Evolutionary conservation across 2,113 vertebrate species (phyloP), one percentile per base, ranked within the genome.

Genomic region (Cairina moschata): DNA sequence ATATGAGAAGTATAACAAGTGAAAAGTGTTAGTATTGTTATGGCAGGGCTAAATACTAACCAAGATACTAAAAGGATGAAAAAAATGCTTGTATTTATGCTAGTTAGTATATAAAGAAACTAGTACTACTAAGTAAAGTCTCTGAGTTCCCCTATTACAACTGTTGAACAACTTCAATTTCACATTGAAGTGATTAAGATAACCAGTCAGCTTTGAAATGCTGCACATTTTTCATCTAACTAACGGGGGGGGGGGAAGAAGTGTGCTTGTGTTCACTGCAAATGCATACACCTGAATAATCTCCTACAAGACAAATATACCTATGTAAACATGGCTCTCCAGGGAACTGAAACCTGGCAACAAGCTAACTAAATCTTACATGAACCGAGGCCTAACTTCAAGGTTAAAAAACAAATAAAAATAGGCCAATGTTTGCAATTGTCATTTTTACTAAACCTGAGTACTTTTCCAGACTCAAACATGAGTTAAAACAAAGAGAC

Each of bases 121-220:
- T 17, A 76, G 21, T 46, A 44, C 11, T 50, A 58, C 55, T 75
- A 65, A 38, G 75, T 62, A 56, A 34, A 65, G 38, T 18, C 42
- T 82, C 34, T 1, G 5, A 78, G 34, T 48, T 90, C 8, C 28
- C 60, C 55, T 76, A 73, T 25, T 82, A 31, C 29, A 73, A 87
- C 17, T 73, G 44, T 32, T 85, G 73, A 91, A 66, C 56, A 91
- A 76, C 34, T 76, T 65, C 54, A 72, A 7, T 32, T 79, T 58
- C 75, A 56, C 1, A 0, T 2, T 92, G 66, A 69, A 82, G 54
- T 73, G 54, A 94, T 92, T 78, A 96, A 95, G 46, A 86, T 42
- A 90, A 90, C 50, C 63, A 90, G 72, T 40, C 79, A 91, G 38
- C 54, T 95, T 85, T 87, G 32, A 81, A 86, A 92, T 72, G 31